Evolutionary conservation across 1,140 invertebrate genomes (phyloP), one percentile per base, ranked within the genome.

Genomic region (Neodiprion virginianus): DNA sequence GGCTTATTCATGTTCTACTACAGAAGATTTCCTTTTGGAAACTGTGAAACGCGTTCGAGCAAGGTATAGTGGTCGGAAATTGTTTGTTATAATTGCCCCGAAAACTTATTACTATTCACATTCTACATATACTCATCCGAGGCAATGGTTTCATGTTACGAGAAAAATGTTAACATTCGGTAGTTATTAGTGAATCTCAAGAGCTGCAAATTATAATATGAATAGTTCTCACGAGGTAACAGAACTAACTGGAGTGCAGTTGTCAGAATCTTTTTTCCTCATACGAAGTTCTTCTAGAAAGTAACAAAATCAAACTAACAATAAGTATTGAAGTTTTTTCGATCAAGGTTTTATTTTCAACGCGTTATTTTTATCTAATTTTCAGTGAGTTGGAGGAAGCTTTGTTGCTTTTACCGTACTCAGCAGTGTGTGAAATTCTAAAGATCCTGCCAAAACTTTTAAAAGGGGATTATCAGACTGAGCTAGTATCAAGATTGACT

Each of bases 301-400:
- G 67, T 67, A 1, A 49, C 17, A 76, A 75, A 71, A 17, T 77
- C 72, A 71, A 67, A 50, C 23, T 72, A 17, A 21, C 17, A 21
- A 21, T 48, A 75, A 40, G 28, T 40, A 40, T 40, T 40, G 28
- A 0, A 40, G 28, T 5, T 40, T 40, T 40, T 40, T 40, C 1
- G 28, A 40, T 40, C 28, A 40, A 40, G 28, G 28, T 40, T 40
- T 40, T 40, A 40, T 40, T 0, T 40, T 40, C 5, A 40, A 40
- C 28, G 1, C 81, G 77, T 66, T 74, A 48, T 68, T 23, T 17
- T 74, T 23, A 2, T 48, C 28, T 69, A 61, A 50, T 80, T 89
- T 90, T 21, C 83, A 96, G 96, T 86, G 96, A 99, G 84, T 87
- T 99, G 66, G 96, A 99, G 86, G 96, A 98, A 88, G 91, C 96